Evolutionary conservation across 2,797 vertebrate species (phyloP).

Genomic region (Nothura maculosa): DNA sequence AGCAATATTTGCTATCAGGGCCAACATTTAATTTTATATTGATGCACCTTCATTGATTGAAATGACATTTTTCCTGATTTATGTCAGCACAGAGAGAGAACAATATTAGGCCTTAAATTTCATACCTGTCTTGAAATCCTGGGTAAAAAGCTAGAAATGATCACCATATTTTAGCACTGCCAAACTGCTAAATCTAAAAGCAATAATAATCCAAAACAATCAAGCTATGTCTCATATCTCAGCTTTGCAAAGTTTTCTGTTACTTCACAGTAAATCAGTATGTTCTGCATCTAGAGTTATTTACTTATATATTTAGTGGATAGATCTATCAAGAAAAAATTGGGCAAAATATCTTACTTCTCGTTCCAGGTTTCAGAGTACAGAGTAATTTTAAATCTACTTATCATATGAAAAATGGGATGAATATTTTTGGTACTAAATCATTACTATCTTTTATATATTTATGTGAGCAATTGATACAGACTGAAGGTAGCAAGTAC

Average conservation of each 20-base stretch:
- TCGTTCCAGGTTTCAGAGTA: not conserved
- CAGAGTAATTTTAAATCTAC: not conserved
- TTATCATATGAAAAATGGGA: not conserved
- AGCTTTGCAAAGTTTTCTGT: not conserved
- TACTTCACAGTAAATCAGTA: not conserved
- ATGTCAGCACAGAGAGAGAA: not conserved
- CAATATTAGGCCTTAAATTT: conserved; percentile 48
- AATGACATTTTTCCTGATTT: not conserved
- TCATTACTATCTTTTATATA: not conserved
- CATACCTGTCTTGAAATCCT: not conserved
- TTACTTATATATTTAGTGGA: not conserved
- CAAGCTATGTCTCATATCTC: not conserved
- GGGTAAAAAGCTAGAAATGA: not conserved
- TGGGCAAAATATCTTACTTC: not conserved
- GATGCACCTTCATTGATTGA: not conserved
- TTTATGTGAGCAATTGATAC: not conserved
- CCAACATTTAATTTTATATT: not conserved
- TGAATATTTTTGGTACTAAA: not conserved
- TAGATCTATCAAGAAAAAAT: not conserved
- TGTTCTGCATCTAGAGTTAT: not conserved
- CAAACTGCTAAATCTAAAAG: not conserved
- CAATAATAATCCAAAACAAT: conserved; percentile 10
- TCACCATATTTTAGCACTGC: conserved; percentile 10
- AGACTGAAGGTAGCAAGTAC: not conserved
- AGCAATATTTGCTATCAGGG: not conserved